Evolutionary conservation across 2,113 vertebrate genomes (phyloP), one percentile per base, ranked within the genome.

Genomic region (Amblyornis subalaris): DNA sequence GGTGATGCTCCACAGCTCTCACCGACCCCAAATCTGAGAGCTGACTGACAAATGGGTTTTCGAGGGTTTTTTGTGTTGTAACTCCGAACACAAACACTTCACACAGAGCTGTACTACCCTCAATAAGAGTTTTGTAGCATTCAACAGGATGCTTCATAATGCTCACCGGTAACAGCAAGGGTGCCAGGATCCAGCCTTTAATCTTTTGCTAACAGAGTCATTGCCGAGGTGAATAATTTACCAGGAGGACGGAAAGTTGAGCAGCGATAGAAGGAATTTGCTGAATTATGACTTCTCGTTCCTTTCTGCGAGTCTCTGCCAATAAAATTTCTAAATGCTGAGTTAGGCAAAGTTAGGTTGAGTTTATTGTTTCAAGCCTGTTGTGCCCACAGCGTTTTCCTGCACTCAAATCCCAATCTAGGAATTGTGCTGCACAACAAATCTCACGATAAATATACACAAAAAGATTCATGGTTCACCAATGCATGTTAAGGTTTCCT

Each of bases 271-370:
- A 83, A 95, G 78, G 88, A 97, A 95, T 94, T 77, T 94, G 96
- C 92, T 94, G 90, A 97, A 95, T 91, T 95, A 93, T 33, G 47
- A 64, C 89, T 94, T 95, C 79, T 94, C 17, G 6, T 55, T 88
- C 75, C 53, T 80, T 62, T 62, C 93, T 94, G 77, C 73, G 31
- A 65, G 73, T 38, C 50, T 50, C 53, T 79, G 93, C 85, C 91
- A 93, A 90, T 85, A 75, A 77, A 70, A 93, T 84, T n/a, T 81
- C 79, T 64, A 88, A 93, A 81, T 83, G 82, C 85, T 95, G 90
- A 95, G 85, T 86, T 71, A 81, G 89, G 76, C 60, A 61, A 71
- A 93, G 82, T 88, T n/a, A 45, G 31, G 60, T n/a, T 67, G 78
- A 54, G 33, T 82, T 94, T 85, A 33, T 85, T 96, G 60, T 91